Base-by-base conservation (phyloP, 2,888 invertebrate species). In the Aproaerema taeniolella region DNA sequence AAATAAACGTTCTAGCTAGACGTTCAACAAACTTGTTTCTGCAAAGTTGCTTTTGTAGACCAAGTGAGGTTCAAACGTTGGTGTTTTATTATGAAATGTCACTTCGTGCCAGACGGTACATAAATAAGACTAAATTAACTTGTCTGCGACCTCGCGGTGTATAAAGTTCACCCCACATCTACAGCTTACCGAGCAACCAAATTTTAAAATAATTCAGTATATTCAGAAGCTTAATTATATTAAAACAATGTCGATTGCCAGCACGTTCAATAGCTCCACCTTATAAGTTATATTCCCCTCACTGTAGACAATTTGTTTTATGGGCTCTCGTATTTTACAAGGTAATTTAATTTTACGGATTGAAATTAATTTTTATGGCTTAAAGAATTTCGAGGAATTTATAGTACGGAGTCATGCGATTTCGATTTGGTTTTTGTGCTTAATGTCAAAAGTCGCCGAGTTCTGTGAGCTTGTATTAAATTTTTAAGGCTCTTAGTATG, bases 41-140 rank as follows among this genome's bases (percentile, higher is more conserved):
- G 46, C 58, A 61, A 66, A 69, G 65, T 67, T 52, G 51, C 55
- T 51, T 53, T 52, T 50, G 54, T 55, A 59, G 51, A 55, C 62
- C 61, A 57, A 55, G 59, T 60, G 58, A 62, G 59, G 49, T 56
- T 55, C 58, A 61, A 70, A 65, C 57, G 57, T 61, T 60, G 62
- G 55, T 67, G 72, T 80, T 78, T 80, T 79, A 79, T 78, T 81
- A 73, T 73, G 67, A 79, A 81, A 82, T 81, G 79, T 82, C 81
- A 79, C 72, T 57, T 69, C 61, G 71, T 67, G 66, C 75, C 77
- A 85, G 83, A 80, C 82, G 67, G 72, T 75, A 75, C 75, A 82
- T 80, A 85, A 83, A 83, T 82, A 82, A 78, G 64, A 71, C 68
- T 61, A 74, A 80, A 82, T 82, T 81, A 79, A 78, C 79, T 77